Percentiles rank a stretch among this genome's conserved stretches.
Evolutionary conservation across 1,140 invertebrate species (phyloP).

Genomic region (Chrysoperla carnea): DNA sequence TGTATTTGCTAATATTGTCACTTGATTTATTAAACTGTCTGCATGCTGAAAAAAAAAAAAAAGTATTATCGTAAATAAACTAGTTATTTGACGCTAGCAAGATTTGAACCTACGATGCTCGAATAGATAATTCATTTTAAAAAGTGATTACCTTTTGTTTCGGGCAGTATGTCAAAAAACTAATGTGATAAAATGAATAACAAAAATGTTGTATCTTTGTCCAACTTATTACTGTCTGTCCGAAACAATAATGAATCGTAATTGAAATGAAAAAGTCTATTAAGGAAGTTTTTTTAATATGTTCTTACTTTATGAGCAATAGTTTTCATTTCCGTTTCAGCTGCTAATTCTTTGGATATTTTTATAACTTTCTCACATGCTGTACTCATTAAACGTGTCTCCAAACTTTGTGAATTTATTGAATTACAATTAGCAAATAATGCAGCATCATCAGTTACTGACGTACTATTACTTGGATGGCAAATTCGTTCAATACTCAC

Average conservation of each 20-base stretch:
- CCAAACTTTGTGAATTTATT: constrained; percentile 9
- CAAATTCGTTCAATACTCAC: constrained; percentile 56
- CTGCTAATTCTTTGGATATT: constrained; percentile 16
- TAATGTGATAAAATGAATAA: no score
- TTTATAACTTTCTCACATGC: constrained; percentile 20
- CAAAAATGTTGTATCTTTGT: no score
- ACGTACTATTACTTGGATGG: constrained; percentile 15
- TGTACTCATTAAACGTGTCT: constrained; percentile 19
- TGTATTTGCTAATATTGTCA: constrained; percentile 42
- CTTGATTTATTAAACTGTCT: constrained; percentile 44
- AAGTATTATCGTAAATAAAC: constrained; percentile 4
- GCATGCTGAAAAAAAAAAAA: constrained; percentile 47
- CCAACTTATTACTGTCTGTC: no score
- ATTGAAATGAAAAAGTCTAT: no score
- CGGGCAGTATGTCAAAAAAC: no score
- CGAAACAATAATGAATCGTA: no score
- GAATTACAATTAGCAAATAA: neutral
- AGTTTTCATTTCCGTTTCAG: constrained; percentile 14
- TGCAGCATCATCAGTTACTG: neutral
- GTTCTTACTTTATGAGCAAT: constrained; percentile 24
- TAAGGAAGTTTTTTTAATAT: no score
- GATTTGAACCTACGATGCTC: no score
- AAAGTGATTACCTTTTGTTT: no score
- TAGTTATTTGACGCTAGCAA: no score
- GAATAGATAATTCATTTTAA: no score